Evolutionary conservation across 2,113 vertebrate species (phyloP).

Genomic region (Diadophis punctatus): DNA sequence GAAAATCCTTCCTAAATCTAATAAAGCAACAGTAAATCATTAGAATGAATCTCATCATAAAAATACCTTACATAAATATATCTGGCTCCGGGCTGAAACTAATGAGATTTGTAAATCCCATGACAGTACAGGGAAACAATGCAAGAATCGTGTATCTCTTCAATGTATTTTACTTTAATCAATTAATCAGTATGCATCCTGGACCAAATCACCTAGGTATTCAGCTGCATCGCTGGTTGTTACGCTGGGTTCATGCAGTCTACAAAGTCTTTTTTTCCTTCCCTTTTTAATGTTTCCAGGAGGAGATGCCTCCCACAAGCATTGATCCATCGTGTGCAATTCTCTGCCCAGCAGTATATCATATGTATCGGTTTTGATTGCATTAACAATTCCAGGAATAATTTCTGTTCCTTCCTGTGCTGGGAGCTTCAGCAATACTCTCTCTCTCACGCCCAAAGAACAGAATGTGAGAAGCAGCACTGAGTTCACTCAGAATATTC

Average conservation of each 20-base stretch:
- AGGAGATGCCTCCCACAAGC: slow-evolving; percentile 38
- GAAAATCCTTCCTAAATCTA: background rate
- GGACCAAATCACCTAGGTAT: background rate
- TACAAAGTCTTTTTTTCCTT: background rate
- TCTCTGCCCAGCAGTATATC: slow-evolving; percentile 27
- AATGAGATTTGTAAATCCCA: background rate
- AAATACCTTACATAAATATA: background rate
- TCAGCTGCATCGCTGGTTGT: background rate
- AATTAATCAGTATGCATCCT: background rate
- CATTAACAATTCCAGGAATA: slow-evolving; percentile 36
- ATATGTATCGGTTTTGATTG: slow-evolving; percentile 18
- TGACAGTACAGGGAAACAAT: background rate
- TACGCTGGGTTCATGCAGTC: background rate
- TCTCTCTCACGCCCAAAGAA: slow-evolving; percentile 20
- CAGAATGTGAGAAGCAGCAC: slow-evolving; percentile 37
- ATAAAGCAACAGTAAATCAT: background rate
- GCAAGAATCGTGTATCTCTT: background rate
- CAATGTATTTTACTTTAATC: background rate
- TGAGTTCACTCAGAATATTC: slow-evolving; percentile 52
- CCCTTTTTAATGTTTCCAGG: slow-evolving; percentile 8
- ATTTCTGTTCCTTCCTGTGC: slow-evolving; percentile 30
- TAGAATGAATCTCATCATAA: background rate
- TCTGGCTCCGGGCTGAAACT: background rate
- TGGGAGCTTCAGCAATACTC: slow-evolving; percentile 40
- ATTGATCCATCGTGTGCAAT: background rate